Evolutionary conservation across 2,113 vertebrate species (phyloP).

Genomic region (Thamnophis sirtalis): DNA sequence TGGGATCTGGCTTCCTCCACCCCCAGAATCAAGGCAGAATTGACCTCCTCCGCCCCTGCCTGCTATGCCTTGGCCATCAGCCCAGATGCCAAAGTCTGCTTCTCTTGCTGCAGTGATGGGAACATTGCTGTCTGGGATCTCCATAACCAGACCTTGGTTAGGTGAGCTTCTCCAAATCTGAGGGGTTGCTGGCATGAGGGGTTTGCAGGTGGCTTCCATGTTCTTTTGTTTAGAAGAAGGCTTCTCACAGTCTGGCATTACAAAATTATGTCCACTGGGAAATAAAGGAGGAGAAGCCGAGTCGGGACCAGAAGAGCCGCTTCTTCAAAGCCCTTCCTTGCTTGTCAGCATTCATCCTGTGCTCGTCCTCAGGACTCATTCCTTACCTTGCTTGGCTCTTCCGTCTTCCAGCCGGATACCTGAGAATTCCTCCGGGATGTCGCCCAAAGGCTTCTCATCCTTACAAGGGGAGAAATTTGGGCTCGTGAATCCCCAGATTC

Average conservation of each 20-base stretch:
- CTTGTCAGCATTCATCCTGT: background rate
- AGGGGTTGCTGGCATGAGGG: background rate
- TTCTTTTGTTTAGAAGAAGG: background rate
- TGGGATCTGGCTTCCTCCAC: constrained; percentile 96
- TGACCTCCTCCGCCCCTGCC: constrained; percentile 91
- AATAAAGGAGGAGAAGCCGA: background rate
- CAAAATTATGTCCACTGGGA: background rate
- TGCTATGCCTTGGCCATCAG: constrained; percentile 97
- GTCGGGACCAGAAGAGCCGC: background rate
- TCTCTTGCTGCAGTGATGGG: constrained; percentile 96
- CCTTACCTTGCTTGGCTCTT: background rate
- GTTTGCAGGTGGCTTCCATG: background rate
- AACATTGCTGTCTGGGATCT: constrained; percentile 98
- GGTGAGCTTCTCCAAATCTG: constrained; percentile 60
- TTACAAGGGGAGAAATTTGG: background rate
- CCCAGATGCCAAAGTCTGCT: constrained; percentile 96
- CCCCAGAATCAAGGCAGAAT: constrained; percentile 92
- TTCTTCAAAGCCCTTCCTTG: background rate
- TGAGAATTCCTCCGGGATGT: background rate
- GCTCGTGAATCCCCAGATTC: background rate
- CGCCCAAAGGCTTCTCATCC: too few relatives aligned
- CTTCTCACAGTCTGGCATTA: too few relatives aligned
- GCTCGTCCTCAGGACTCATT: accelerated
- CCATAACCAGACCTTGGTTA: constrained; percentile 95
- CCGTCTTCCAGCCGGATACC: too few relatives aligned